Conservation (phyloP, 2,113 vertebrate species). For the Gobius niger region DNA sequence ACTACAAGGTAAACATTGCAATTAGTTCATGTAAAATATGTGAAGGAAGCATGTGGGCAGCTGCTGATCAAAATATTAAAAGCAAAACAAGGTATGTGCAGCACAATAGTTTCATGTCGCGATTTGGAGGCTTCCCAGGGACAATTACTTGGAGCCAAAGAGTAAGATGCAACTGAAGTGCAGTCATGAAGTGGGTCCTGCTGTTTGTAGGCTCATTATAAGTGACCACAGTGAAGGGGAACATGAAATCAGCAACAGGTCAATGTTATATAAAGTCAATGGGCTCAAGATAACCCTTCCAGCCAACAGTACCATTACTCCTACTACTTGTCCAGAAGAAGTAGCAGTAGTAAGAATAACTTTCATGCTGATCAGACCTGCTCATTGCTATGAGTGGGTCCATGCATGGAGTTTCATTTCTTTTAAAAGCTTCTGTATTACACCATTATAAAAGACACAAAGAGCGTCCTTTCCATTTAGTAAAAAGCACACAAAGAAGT, state of each 20-base stretch:
- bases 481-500: conserved; percentile 15
- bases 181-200: conserved; percentile 45
- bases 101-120: conserved; percentile 1
- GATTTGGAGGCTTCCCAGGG: conserved; percentile 21
- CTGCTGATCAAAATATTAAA: conserved; percentile 16
- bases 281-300: background rate
- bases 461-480: background rate
- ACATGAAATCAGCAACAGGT: conserved; percentile 18
- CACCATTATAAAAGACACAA: no score
- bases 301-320: background rate
- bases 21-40: conserved; percentile 2
- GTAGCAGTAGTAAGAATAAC: no score
- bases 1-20: conserved; percentile 16
- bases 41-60: background rate
- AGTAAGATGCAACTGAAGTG: conserved; percentile 30
- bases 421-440: background rate
- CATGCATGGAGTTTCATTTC: no score
- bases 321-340: no score
- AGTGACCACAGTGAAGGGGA: conserved; percentile 22
- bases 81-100: background rate
- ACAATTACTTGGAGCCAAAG: conserved; percentile 14
- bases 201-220: conserved; percentile 40
- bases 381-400: no score
- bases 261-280: conserved; percentile 39
- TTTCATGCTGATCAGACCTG: no score